Evolutionary conservation across 1,140 invertebrate genomes (phyloP), one percentile per base, ranked within the genome.

Genomic region (Drosophila neocordata): DNA sequence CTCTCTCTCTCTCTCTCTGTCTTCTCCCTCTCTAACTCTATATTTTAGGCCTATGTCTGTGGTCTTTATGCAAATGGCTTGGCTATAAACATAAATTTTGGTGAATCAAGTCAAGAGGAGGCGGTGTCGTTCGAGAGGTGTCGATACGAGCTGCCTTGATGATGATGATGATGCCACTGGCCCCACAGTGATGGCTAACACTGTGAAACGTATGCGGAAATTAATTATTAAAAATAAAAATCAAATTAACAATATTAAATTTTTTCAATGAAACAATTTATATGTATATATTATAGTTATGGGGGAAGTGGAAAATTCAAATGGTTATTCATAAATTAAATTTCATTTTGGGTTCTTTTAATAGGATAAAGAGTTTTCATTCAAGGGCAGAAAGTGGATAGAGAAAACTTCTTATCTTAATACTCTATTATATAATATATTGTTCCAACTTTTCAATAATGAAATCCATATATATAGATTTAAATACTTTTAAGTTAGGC

Each of bases 11-110:
- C 24, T 24, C 24, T 24, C n/a, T n/a, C n/a, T n/a, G n/a, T n/a
- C n/a, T n/a, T n/a, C n/a, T n/a, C n/a, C n/a, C n/a, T n/a, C n/a
- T n/a, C n/a, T n/a, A n/a, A n/a, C 51, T 60, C 15, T 15, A 13
- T 37, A 44, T 35, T 64, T 35, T 51, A 31, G 37, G 37, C 22
- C 31, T 53, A 41, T 31, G 60, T 48, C 59, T 74, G 73, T 52
- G 73, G 73, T 75, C 81, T 77, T 82, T 74, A 85, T 81, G 82
- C 82, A 85, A 85, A 81, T 70, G 69, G 55, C 58, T 37, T 61
- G 73, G 58, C 66, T 51, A 76, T 76, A 69, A 74, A 58, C 73
- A 76, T 76, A 76, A 65, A 76, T 76, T 76, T 76, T 31, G 59
- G 65, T 61, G 24, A 34, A 61, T 12, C 58, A 48, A 61, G 59